Base-by-base conservation (phyloP, 2,113 vertebrate genomes). In the Girardinichthys multiradiatus region DNA sequence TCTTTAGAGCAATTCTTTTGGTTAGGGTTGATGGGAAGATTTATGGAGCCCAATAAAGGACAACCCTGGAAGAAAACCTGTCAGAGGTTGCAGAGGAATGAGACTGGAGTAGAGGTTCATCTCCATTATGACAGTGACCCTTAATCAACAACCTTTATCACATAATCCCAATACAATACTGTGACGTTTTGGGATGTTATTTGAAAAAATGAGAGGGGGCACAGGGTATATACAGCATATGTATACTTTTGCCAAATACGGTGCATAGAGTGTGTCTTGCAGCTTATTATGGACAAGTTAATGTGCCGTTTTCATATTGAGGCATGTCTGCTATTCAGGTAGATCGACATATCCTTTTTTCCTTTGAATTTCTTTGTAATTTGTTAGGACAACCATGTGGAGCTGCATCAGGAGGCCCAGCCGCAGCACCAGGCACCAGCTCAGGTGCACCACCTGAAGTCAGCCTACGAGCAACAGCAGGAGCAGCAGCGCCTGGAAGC, bases 401-500 rank as follows among this genome's bases (percentile, higher is more conserved):
- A 80, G 45, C 64, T 58, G 64, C 80, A 83, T 42, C 72, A 37
- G 9, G 83, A 64, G 28, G 2, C 39, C 42, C 80, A 68, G 54
- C 64, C 58, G 39, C 79, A 82, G 58, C 75, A 74, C 19, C 79
- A 79, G 70, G 68, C 64, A 0, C 80, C 58, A 7, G 66, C 57
- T 69, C 80, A 80, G 76, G 60, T 30, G 48, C 80, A 70, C 28
- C 81, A 12, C 0, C 73, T 72, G 26, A 96, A 92, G 57, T 91
- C 95, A 0, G 89, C 94, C 0, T 97, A 96, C 0, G 96, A 98
- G 85, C 93, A 98, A 69, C 97, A 97, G 80, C 86, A 95, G 87
- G 95, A 97, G 76, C 97, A 98, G 92, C 96, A 96, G 87, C 95
- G 84, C 0, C 85, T 97, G 61, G 96, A 93, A 2, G 93, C 77